These are phyloP conservation scores for Bruchidius siliquastri DNA, from an alignment of 2,888 invertebrate species.

Conservation along the genomic window DNA sequence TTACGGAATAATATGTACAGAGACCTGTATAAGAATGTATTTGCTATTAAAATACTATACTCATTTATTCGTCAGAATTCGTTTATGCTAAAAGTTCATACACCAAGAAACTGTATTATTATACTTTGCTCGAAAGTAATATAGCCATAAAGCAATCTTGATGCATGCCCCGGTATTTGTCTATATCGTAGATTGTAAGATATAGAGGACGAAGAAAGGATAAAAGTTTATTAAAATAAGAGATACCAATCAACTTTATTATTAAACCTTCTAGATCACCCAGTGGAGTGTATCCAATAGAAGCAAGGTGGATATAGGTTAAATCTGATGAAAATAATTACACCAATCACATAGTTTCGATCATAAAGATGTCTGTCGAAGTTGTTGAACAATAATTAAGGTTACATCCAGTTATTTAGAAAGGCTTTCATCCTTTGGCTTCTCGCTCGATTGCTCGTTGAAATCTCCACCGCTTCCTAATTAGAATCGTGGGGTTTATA, in stretches of 20 bases:
- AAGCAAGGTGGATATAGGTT: not conserved
- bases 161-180: not conserved
- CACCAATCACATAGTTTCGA: not conserved
- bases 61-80: too few species aligned
- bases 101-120: not conserved
- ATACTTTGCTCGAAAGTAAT: not conserved
- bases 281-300: not conserved
- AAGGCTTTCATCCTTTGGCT: slow-evolving; percentile 11
- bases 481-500: slow-evolving; percentile 14
- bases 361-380: not conserved
- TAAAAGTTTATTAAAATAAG: not conserved
- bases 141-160: not conserved
- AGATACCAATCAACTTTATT: not conserved
- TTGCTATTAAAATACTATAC: too few species aligned
- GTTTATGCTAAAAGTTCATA: not conserved
- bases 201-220: not conserved
- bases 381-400: slow-evolving; percentile 1
- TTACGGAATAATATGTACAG: too few species aligned
- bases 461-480: slow-evolving; percentile 14
- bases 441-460: slow-evolving; percentile 17
- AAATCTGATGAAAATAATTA: not conserved
- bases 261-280: not conserved
- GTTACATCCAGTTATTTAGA: slow-evolving; percentile 12
- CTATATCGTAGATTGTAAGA: not conserved
- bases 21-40: too few species aligned